Evolutionary conservation across 2,888 invertebrate species (phyloP), one percentile per base, ranked within the genome.

Genomic region (Cantharis rustica): DNA sequence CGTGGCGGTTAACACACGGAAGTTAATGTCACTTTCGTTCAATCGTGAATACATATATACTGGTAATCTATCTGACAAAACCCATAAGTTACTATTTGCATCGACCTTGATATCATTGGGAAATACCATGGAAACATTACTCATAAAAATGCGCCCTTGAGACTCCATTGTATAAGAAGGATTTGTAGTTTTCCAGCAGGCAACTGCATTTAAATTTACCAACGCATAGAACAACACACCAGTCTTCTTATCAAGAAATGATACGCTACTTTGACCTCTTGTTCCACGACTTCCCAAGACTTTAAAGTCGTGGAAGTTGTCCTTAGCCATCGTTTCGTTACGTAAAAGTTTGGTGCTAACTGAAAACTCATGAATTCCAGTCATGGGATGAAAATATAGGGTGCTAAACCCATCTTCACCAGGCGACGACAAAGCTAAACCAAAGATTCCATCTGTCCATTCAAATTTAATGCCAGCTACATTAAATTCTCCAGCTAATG

Each of bases 21-120:
- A 95, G 83, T 95, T 95, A 0, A 93, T 90, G 16, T 93, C 93
- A 1, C 90, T 89, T 0, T 89, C 86, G 84, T 94, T 90, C 77
- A 95, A 85, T 75, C 90, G 89, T 0, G 90, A 90, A 81, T 94
- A 93, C 90, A 94, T 93, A 88, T 93, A 95, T 71, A 91, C 89
- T 0, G 94, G 94, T 83, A 95, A 87, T 76, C 92, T 91, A 85
- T 95, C 93, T 0, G 94, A 94, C 0, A 95, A 85, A 2, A 95
- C 93, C 95, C 95, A 95, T 0, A 95, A 85, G 62, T 91, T 93
- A 13, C 93, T 91, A 9, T 93, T 90, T 23, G 90, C 90, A 80
- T 95, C 95, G 0, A 95, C 93, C 87, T 95, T 95, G 1, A 95
- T 90, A 81, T 95, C 95, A 70, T 93, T 94, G 2, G 95, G 94